A percentile compares a stretch with the other conserved stretches of the same genome.
Conservation (phyloP, 2,113 vertebrate genomes). For the Laticauda laticaudata region DNA sequence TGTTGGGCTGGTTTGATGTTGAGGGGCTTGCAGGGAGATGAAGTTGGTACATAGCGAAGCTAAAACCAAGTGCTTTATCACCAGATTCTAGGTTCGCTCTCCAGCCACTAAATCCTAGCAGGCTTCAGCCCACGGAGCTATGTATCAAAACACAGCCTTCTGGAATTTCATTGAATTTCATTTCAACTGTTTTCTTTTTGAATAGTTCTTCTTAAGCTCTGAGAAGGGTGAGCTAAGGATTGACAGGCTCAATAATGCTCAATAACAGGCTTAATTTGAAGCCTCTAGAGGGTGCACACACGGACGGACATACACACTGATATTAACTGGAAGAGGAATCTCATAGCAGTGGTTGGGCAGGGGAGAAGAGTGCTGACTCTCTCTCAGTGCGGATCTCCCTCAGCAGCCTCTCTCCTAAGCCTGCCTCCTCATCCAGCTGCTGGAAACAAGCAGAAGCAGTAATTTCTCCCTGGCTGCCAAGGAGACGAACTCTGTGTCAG, state of each 20-base stretch:
- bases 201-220: neutral
- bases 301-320: no score
- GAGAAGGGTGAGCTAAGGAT: neutral
- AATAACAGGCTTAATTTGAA: neutral
- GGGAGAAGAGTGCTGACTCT: neutral
- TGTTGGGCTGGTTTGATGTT: neutral
- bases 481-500: conserved; percentile 28
- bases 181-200: neutral
- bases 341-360: neutral
- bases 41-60: neutral
- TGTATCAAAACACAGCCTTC: neutral
- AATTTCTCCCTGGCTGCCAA: neutral
- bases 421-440: accelerated
- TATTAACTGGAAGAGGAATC: neutral
- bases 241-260: neutral
- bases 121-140: neutral
- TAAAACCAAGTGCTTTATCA: neutral
- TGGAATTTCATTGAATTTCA: neutral
- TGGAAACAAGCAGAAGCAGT: neutral
- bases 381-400: neutral
- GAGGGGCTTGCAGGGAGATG: neutral
- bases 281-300: neutral
- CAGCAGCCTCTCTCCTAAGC: neutral
- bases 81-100: neutral
- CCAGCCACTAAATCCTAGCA: neutral